Base-by-base conservation (phyloP, 2,888 invertebrate species). In the Leucania comma region DNA sequence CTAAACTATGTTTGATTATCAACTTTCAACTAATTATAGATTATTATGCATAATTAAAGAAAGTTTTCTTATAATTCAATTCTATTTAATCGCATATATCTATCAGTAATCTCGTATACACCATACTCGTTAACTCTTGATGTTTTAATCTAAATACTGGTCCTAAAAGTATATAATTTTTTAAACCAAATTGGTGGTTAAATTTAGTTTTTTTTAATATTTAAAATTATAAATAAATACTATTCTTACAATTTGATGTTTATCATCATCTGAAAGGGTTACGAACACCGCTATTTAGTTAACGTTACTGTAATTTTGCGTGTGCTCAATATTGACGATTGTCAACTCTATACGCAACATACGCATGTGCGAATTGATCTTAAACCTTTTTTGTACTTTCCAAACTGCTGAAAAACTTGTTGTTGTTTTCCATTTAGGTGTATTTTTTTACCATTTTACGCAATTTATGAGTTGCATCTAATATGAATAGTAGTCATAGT, bases 331-430 rank as follows among this genome's bases (percentile, higher is more conserved):
- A 6, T 32, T 57, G 42, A 29, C 42, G 17, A 10, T 12, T 29
- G 26, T 66, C 66, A 29, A 65, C 42, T 24, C 2, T 8, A n/a
- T 46, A 14, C 24, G 17, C 17, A 56, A 22, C 14, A 2, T 26
- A 76, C 67, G 24, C 48, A 46, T 24, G 42, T 78, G 58, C 24
- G 10, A 76, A 71, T 69, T 53, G 20, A n/a, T 22, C 35, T 66
- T 35, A 32, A 0, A 24, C 26, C 29, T 51, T 0, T 72, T 58
- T 51, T 20, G 1, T 14, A 42, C 14, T 10, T 46, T 42, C 8
- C 20, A 22, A 26, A 42, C 14, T 2, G 17, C 5, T 0, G 26
- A 3, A 8, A 22, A 1, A 57, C 5, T 10, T 3, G 17, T 3
- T 20, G 1, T 66, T 5, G 0, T 20, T 4, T 8, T 29, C 20